phyloP scores from a whole-genome alignment of 2,888 invertebrate genomes.

The Drosophila aldrichi region DNA sequence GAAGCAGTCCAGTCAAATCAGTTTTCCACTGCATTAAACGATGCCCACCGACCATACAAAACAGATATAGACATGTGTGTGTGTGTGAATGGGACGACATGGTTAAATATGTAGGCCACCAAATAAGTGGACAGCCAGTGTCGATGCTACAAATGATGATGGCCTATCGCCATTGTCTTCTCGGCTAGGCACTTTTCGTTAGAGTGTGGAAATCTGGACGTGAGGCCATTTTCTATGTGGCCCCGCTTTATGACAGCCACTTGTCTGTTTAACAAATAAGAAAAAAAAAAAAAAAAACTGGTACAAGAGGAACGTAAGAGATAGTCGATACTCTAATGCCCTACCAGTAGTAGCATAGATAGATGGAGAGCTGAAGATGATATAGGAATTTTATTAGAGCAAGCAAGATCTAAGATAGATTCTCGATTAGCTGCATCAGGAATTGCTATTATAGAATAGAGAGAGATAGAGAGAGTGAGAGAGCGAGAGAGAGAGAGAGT shows the following conservation, averaged over 20 bases:
- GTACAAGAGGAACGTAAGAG: not conserved
- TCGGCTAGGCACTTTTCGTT: conserved; percentile 39
- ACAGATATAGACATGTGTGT: conserved; percentile 2
- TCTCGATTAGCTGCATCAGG: too few relatives aligned
- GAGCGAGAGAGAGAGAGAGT: too few relatives aligned
- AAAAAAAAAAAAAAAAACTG: conserved; percentile 31
- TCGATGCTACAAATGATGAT: conserved; percentile 61
- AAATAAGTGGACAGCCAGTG: conserved; percentile 50
- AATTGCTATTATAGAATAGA: too few relatives aligned
- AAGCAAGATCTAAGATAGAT: too few relatives aligned
- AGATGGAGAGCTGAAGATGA: too few relatives aligned
- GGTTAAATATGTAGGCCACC: conserved; percentile 56
- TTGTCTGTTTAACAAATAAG: conserved; percentile 49
- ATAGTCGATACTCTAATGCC: conserved; percentile 5
- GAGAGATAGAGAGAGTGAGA: too few relatives aligned
- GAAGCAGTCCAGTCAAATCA: conserved; percentile 70
- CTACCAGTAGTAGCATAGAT: not conserved
- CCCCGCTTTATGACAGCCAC: conserved; percentile 57
- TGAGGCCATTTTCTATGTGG: conserved; percentile 60
- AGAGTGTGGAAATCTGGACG: conserved; percentile 65
- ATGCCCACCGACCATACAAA: conserved; percentile 43
- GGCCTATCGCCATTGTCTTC: conserved; percentile 71
- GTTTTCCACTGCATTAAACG: conserved; percentile 79
- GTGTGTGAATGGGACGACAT: conserved; percentile 41
- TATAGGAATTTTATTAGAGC: too few relatives aligned